Evolutionary conservation across 1,140 invertebrate genomes (phyloP), one percentile per base, ranked within the genome.

Genomic region (Hycleus cichorii): DNA sequence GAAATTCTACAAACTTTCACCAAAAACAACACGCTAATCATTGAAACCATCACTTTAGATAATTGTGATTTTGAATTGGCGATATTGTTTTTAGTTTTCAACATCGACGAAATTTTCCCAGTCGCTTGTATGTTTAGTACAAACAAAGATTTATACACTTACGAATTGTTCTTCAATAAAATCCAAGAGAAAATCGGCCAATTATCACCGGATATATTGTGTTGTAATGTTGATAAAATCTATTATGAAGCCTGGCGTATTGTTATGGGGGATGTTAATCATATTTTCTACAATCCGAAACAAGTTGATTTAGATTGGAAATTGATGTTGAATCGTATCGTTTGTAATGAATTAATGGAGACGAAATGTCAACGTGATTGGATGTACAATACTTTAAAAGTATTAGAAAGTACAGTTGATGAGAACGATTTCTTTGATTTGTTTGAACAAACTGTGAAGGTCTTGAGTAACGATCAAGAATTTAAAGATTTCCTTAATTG

Each of bases 241-340:
- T 53, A 53, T 24, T 53, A 53, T 27, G 24, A 53, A 27, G 43
- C 51, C 6, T 53, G 51, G 51, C 44, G 27, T 10, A 11, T n/a
- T 12, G 51, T 46, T 9, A 53, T 53, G 51, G 51, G 51, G 0
- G 51, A 53, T 25, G 51, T 53, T 27, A 3, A 10, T 26, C 39
- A 11, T 24, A 26, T 32, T 25, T 25, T 42, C 24, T 53, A 45
- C 51, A 53, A 45, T 12, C 51, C 51, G 24, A n/a, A 38, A 8
- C 43, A 53, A 32, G 39, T 53, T 9, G 42, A 53, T 27, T 9
- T 46, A 42, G 51, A 53, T 12, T 53, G 51, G 51, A 53, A 53
- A 45, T 12, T 46, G 27, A 53, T 44, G 10, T 25, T 53, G 25
- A 53, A 53, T 9, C 51, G 51, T 2, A 46, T 53, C 25, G 12